Percentiles rank a stretch among this genome's conserved stretches.
Evolutionary conservation across 2,888 invertebrate species (phyloP).

Genomic region (Halictus quadricinctus): DNA sequence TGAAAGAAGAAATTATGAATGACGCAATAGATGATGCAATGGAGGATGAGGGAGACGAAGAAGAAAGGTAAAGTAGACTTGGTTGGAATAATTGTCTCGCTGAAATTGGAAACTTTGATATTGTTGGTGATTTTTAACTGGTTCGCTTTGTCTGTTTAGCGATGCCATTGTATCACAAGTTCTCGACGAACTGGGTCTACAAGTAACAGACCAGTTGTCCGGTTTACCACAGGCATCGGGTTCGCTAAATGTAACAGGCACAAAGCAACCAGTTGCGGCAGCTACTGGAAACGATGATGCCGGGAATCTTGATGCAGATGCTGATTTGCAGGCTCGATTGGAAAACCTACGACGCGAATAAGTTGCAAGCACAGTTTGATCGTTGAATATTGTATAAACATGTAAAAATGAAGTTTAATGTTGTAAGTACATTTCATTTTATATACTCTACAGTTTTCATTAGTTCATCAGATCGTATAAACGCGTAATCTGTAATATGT

Average conservation of each 20-base stretch:
- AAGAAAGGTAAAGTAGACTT: slow-evolving; percentile 90
- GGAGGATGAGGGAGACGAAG: slow-evolving; percentile 99
- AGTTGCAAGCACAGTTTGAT: slow-evolving; percentile 24
- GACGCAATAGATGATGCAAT: slow-evolving; percentile 99
- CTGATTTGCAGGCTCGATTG: slow-evolving; percentile 97
- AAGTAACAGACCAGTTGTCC: slow-evolving; percentile 95
- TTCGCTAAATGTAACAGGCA: slow-evolving; percentile 84
- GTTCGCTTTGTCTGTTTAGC: slow-evolving; percentile 83
- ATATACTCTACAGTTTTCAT: slow-evolving; percentile 22
- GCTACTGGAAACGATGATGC: slow-evolving; percentile 83
- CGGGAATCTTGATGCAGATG: slow-evolving; percentile 90
- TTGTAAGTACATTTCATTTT: slow-evolving; percentile 45
- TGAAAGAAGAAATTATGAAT: slow-evolving; percentile 99
- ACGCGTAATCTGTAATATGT: not conserved
- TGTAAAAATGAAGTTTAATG: slow-evolving; percentile 53
- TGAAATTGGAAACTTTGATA: not conserved
- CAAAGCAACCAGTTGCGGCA: slow-evolving; percentile 86
- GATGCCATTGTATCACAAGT: slow-evolving; percentile 98
- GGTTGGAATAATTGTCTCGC: not conserved
- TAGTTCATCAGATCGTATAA: not conserved
- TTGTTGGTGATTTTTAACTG: not conserved
- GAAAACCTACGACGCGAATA: slow-evolving; percentile 96
- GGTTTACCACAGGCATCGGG: slow-evolving; percentile 90
- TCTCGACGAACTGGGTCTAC: slow-evolving; percentile 97
- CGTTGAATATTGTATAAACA: slow-evolving; percentile 54